Percentiles rank a stretch among this genome's conserved stretches.
Evolutionary conservation across 2,888 invertebrate species (phyloP).

Genomic region (Cactoblastis cactorum): DNA sequence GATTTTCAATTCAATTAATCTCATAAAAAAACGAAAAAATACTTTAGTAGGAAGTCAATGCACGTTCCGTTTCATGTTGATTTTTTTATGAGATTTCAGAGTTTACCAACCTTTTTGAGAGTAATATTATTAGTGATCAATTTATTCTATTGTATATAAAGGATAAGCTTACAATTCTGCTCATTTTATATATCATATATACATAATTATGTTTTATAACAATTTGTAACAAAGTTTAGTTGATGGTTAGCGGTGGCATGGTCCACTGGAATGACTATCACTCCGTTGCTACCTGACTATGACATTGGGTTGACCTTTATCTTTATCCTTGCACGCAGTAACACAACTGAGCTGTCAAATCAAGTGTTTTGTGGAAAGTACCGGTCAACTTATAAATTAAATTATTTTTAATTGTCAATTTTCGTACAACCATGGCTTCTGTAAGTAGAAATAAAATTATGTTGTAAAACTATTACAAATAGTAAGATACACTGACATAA

Average conservation of each 20-base stretch:
- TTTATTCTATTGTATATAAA: too few relatives aligned
- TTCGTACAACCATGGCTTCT: constrained; percentile 10
- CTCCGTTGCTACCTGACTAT: constrained; percentile 34
- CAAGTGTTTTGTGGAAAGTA: constrained; percentile 15
- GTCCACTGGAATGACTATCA: neutral
- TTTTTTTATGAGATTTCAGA: neutral
- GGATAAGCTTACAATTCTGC: too few relatives aligned
- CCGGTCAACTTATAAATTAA: neutral
- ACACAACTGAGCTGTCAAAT: constrained; percentile 51
- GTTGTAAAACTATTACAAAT: neutral
- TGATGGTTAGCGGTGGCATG: constrained; percentile 28
- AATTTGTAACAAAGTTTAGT: neutral
- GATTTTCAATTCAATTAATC: neutral
- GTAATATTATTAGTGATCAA: constrained; percentile 10
- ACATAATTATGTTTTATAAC: neutral
- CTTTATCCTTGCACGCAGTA: too few relatives aligned
- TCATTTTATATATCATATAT: too few relatives aligned
- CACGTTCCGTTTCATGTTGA: neutral
- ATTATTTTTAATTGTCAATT: neutral
- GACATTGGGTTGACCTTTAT: constrained; percentile 72
- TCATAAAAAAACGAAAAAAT: neutral
- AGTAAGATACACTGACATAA: too few relatives aligned
- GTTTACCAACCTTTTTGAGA: constrained; percentile 1
- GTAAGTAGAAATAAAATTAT: constrained; percentile 10
- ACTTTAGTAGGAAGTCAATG: neutral